Conservation (phyloP, 35 echinoderm and acorn worm genomes). For the Lytechinus pictus region DNA sequence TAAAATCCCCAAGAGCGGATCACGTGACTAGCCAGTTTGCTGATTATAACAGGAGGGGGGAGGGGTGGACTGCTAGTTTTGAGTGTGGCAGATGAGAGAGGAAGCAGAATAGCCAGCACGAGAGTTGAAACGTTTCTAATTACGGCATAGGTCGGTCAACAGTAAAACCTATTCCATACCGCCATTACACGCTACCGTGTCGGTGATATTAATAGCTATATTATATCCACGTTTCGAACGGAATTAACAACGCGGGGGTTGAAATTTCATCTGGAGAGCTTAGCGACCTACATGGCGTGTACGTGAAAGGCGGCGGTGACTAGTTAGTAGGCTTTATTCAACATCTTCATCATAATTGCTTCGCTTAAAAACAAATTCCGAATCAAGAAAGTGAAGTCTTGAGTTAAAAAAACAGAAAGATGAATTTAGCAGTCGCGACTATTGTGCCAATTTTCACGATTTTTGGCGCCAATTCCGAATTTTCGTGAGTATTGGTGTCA, state of each 20-base stretch:
- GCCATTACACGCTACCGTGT: neutral
- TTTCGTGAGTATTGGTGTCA: too few species aligned
- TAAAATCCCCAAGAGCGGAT: neutral
- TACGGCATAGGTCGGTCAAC: neutral
- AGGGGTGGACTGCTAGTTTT: neutral
- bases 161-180: neutral
- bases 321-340: neutral
- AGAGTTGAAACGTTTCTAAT: neutral
- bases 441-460: too few species aligned
- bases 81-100: neutral
- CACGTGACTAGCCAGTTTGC: neutral
- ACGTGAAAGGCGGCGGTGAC: neutral
- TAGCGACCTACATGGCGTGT: neutral
- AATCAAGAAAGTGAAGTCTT: too few species aligned
- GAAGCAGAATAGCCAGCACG: neutral
- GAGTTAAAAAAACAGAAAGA: too few species aligned
- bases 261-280: neutral
- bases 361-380: too few species aligned
- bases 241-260: neutral
- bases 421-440: too few species aligned
- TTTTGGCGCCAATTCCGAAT: too few species aligned
- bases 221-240: constrained; percentile 11
- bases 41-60: neutral
- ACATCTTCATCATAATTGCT: too few species aligned
- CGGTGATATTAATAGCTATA: neutral